Percentiles rank a stretch among this genome's conserved stretches.
These are phyloP conservation scores for Siniperca knerii DNA, from an alignment of 2,113 vertebrate genomes.

Conservation along the genomic window DNA sequence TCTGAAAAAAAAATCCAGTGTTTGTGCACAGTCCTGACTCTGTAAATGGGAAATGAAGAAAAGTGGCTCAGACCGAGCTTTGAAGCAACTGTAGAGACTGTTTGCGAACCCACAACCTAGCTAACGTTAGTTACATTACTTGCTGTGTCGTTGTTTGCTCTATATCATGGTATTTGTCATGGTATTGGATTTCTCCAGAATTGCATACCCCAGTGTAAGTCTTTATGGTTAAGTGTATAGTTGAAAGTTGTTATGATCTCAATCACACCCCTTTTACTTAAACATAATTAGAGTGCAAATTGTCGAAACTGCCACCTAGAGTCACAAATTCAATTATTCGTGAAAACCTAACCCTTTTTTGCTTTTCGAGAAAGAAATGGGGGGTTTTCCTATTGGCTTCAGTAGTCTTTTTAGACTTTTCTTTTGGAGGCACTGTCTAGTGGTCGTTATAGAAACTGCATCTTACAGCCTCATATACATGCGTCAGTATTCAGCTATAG, in stretches of 20 bases:
- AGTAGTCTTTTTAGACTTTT: not conserved
- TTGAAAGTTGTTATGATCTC: not conserved
- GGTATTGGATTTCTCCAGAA: too few species aligned
- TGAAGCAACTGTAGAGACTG: too few species aligned
- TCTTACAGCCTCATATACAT: not conserved
- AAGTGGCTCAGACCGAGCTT: too few species aligned
- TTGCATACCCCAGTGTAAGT: not conserved
- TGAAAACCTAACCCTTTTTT: not conserved
- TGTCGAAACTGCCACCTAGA: not conserved
- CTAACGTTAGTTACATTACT: too few species aligned
- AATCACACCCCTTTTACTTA: not conserved
- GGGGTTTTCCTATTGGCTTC: not conserved
- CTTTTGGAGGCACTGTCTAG: not conserved
- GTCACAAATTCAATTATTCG: not conserved
- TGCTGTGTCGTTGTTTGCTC: too few species aligned
- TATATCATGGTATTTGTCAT: too few species aligned
- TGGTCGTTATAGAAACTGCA: not conserved
- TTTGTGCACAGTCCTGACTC: too few species aligned
- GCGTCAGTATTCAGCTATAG: not conserved
- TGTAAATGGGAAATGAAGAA: too few species aligned
- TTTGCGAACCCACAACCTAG: too few species aligned
- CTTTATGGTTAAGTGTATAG: not conserved
- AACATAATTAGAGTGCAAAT: not conserved
- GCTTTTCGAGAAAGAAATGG: not conserved
- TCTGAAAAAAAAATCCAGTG: too few species aligned